A percentile compares a stretch with the other conserved stretches of the same genome.
Conservation (phyloP, 2,888 invertebrate genomes). For the Melanchra persicariae region DNA sequence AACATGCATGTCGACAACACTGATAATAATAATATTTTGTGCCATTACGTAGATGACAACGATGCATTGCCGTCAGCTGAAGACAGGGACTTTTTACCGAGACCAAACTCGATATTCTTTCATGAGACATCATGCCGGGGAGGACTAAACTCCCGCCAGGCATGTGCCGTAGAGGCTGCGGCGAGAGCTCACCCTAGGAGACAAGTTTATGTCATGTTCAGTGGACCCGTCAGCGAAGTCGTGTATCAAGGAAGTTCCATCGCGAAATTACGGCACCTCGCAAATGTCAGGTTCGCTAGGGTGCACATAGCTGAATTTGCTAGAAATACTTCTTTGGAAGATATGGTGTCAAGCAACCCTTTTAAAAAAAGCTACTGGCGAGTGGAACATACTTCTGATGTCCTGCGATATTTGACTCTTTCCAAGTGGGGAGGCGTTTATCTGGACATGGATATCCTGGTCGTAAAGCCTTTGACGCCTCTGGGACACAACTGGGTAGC, state of each 20-base stretch:
- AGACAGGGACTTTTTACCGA: conserved; percentile 61
- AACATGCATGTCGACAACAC: conserved; percentile 9
- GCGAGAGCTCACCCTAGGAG: conserved; percentile 91
- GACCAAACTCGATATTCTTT: conserved; percentile 91
- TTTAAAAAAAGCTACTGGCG: conserved; percentile 89
- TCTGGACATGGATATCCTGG: conserved; percentile 94
- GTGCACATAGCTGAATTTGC: conserved; percentile 79
- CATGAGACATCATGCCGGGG: conserved; percentile 92
- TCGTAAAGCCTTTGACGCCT: conserved; percentile 90
- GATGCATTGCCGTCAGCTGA: conserved; percentile 68
- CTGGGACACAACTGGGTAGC: conserved; percentile 92
- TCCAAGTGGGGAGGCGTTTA: conserved; percentile 95
- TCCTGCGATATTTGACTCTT: conserved; percentile 92
- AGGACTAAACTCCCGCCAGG: conserved; percentile 90
- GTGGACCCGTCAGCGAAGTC: conserved; percentile 45
- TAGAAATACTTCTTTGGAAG: conserved; percentile 90
- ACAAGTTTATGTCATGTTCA: conserved; percentile 90
- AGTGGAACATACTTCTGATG: conserved; percentile 91
- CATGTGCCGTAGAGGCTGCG: conserved; percentile 93
- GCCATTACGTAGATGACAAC: conserved; percentile 49
- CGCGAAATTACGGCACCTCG: conserved; percentile 31
- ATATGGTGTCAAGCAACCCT: conserved; percentile 86
- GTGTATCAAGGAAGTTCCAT: conserved; percentile 42
- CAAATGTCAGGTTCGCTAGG: conserved; percentile 60
- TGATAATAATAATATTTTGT: conserved; percentile 37